Base-by-base conservation (phyloP, 2,797 vertebrate genomes). In the Liparis tanakae region DNA sequence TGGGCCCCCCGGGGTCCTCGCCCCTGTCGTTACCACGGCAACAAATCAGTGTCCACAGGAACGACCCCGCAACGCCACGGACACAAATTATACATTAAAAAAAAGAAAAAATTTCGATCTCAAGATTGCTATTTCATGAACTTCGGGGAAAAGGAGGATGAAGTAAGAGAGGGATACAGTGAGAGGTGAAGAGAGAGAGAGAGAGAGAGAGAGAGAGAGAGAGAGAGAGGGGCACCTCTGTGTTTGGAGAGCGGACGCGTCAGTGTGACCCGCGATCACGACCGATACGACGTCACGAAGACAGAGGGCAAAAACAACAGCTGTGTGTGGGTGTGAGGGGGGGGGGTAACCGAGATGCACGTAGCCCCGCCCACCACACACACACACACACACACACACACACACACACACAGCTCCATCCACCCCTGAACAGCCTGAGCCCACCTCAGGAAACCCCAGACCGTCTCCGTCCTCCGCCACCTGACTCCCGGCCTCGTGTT, bases 271-370 rank as follows among this genome's bases (percentile, higher is more conserved):
- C 0, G 10, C 13, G 17, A 7, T 10, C 5, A 22, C 6, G 22
- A 48, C 62, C 18, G 36, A 58, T 56, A 55, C 30, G 76, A 75
- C 9, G 74, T 20, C 25, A 65, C 71, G 44, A 64, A 85, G 57
- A 64, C 53, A 12, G 64, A 54, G 74, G 65, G 67, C 63, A 73
- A 84, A 80, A 86, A 85, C 79, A 88, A 89, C 88, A 85, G 86
- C 89, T 89, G 89, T 75, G 71, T 65, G 79, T 89, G 89, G 77
- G 71, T 65, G 79, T 84, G 85, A 3, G 25, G 25, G 25, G 89
- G 77, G 71, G 67, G 79, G 82, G 85, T 74, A 83, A 75, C 81
- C 57, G 79, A n/a, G 34, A 78, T 72, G 66, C 81, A 80, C 2
- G 43, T 67, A 25, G 71, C 83, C 65, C 56, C 64, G 18, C 82